Conservation (phyloP, 2,113 vertebrate genomes). For the Lophochroa leadbeateri region DNA sequence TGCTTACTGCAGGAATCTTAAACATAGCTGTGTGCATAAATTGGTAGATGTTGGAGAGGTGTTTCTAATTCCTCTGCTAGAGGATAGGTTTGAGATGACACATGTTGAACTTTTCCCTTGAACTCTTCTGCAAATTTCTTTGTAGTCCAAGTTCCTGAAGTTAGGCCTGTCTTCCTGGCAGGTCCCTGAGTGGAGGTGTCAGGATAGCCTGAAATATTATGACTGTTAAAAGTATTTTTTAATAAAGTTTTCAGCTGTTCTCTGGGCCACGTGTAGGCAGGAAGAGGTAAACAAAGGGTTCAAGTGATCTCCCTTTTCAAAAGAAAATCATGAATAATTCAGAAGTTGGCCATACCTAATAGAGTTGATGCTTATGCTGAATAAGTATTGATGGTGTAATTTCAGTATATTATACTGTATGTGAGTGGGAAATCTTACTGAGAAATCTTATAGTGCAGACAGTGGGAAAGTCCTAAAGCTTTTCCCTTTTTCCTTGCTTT, state of each 20-base stretch:
- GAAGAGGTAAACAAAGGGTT: background rate
- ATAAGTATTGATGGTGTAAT: background rate
- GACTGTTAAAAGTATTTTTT: background rate
- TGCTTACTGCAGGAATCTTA: background rate
- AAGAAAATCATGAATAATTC: background rate
- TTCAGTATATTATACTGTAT: background rate
- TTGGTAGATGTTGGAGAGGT: background rate
- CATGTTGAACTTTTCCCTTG: background rate
- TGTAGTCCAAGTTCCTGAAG: background rate
- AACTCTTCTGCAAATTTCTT: background rate
- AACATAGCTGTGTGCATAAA: accelerated
- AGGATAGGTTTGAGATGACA: background rate
- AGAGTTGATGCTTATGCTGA: background rate
- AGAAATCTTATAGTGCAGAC: background rate
- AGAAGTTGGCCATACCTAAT: background rate
- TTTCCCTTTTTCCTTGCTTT: background rate
- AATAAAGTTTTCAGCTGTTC: background rate
- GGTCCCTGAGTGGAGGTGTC: background rate
- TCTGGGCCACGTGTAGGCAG: background rate
- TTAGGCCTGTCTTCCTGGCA: background rate
- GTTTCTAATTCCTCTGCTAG: background rate
- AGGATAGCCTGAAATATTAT: background rate
- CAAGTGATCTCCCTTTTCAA: background rate
- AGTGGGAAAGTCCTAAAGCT: background rate
- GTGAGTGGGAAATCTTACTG: background rate